These are phyloP conservation scores for Galemys pyrenaicus DNA, from an alignment of 2,113 vertebrate genomes.

Conservation along the genomic window DNA sequence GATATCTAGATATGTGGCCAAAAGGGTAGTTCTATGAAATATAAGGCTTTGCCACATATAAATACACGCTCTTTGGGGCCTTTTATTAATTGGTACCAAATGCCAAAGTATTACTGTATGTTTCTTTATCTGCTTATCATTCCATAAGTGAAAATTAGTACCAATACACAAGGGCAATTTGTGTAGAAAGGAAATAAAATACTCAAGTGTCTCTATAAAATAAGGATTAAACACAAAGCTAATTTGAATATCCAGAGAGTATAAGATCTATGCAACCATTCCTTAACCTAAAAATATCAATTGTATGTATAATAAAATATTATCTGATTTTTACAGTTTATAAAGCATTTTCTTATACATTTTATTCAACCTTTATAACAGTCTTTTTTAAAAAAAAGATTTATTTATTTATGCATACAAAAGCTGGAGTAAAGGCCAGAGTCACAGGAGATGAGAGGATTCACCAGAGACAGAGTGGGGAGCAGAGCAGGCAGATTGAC, in stretches of 20 bases:
- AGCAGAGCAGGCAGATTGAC: no score
- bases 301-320: not conserved
- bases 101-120: constrained; percentile 2
- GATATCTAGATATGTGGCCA: not conserved
- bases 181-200: not conserved
- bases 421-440: no score
- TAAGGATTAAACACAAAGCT: not conserved
- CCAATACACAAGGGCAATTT: not conserved
- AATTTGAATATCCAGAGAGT: not conserved
- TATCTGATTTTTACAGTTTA: not conserved
- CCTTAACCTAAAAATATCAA: not conserved
- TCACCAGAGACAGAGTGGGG: no score
- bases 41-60: not conserved
- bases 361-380: not conserved
- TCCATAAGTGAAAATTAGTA: not conserved
- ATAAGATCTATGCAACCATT: not conserved
- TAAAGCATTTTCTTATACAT: not conserved
- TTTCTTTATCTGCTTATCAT: constrained; percentile 29
- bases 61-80: not conserved
- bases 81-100: not conserved
- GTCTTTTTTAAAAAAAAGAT: no score
- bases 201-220: not conserved
- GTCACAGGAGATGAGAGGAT: no score
- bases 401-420: no score
- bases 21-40: not conserved